phyloP scores from a whole-genome alignment of 1,140 invertebrate species.

The Penaeus vannamei region DNA sequence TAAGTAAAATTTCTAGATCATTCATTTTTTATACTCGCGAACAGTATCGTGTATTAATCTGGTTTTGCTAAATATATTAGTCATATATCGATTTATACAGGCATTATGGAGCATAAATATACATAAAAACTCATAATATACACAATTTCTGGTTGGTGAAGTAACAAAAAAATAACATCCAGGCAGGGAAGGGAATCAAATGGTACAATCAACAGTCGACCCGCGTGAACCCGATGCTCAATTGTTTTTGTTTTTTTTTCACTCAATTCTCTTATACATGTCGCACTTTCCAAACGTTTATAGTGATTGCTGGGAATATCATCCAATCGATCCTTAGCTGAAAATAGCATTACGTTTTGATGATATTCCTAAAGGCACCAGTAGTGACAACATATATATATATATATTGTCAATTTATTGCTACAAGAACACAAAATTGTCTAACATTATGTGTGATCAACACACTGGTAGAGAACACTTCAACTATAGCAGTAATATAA shows the following conservation, averaged over 20 bases:
- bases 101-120: conserved; percentile 63
- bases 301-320: too few species aligned
- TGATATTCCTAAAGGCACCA: too few species aligned
- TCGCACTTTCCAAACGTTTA: too few species aligned
- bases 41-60: conserved; percentile 44
- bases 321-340: too few species aligned
- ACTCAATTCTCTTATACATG: background rate
- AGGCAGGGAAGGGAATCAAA: background rate
- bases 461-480: too few species aligned
- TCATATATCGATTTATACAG: conserved; percentile 62
- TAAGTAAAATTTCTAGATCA: background rate
- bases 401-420: background rate
- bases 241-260: background rate
- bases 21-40: background rate
- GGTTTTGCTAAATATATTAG: conserved; percentile 62
- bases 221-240: conserved; percentile 34
- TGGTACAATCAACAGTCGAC: background rate
- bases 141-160: conserved; percentile 45
- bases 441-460: too few species aligned
- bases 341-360: too few species aligned
- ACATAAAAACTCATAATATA: conserved; percentile 57
- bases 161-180: conserved; percentile 4
- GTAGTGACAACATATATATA: background rate
- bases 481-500: too few species aligned
- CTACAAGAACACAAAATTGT: background rate